A percentile compares a stretch with the other conserved stretches of the same genome.
Conservation (phyloP, 2,888 invertebrate species). For the Ormia ochracea region DNA sequence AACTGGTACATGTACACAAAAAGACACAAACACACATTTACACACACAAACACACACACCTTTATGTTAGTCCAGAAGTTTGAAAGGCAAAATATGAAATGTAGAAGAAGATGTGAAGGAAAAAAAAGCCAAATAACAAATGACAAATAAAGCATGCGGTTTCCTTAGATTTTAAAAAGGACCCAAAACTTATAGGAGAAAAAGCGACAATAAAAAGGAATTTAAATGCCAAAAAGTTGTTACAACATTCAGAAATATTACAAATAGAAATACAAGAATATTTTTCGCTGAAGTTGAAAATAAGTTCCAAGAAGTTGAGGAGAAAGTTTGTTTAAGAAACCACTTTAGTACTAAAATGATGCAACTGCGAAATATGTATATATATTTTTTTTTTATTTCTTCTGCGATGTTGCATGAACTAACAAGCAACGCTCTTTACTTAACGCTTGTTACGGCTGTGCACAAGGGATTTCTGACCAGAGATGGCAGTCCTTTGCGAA, state of each 20-base stretch:
- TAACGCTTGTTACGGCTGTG: too few species aligned
- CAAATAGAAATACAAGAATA: neutral
- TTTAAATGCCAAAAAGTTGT: neutral
- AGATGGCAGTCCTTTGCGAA: too few species aligned
- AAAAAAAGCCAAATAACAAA: neutral
- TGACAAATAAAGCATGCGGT: constrained; percentile 8
- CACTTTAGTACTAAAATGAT: too few species aligned
- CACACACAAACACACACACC: neutral
- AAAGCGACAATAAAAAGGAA: neutral
- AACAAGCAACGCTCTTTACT: too few species aligned
- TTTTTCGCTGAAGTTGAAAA: too few species aligned
- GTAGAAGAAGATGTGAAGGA: neutral
- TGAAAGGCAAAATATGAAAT: neutral
- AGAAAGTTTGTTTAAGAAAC: too few species aligned
- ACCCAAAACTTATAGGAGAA: neutral
- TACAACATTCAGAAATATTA: neutral
- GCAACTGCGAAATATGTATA: too few species aligned
- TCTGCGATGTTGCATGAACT: too few species aligned
- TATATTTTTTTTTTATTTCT: too few species aligned
- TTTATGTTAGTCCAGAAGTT: neutral
- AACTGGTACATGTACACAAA: constrained; percentile 6
- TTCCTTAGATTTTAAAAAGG: neutral
- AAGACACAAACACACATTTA: neutral
- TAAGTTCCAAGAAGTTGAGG: too few species aligned
- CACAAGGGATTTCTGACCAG: too few species aligned